These are phyloP conservation scores for Ypsolopha sequella DNA, from an alignment of 2,888 invertebrate genomes.

Conservation along the genomic window DNA sequence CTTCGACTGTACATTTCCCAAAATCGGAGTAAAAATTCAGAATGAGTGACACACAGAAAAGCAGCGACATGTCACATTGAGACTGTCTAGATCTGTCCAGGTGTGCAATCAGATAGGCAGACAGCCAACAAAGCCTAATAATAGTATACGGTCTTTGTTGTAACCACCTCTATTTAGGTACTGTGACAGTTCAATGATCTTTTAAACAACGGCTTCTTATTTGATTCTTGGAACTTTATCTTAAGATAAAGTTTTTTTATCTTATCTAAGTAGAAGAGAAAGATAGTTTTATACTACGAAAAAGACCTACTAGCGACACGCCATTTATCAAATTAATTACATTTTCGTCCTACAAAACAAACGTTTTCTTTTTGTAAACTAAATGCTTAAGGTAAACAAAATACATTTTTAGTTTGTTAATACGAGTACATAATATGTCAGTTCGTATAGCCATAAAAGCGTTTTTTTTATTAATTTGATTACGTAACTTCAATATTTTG, in stretches of 20 bases:
- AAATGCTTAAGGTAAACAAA: too few relatives aligned
- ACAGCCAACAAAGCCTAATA: conserved; percentile 29
- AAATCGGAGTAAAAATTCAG: conserved; percentile 8
- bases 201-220: conserved; percentile 13
- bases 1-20: neutral
- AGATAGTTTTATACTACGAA: too few relatives aligned
- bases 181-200: conserved; percentile 19
- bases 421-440: too few relatives aligned
- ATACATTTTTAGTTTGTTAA: too few relatives aligned
- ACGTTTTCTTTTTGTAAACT: too few relatives aligned
- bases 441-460: too few relatives aligned
- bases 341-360: too few relatives aligned
- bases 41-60: conserved; percentile 5
- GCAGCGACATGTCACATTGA: neutral
- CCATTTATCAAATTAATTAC: too few relatives aligned
- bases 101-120: conserved; percentile 46
- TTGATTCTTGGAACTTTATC: neutral
- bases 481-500: too few relatives aligned
- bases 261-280: too few relatives aligned
- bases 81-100: conserved; percentile 36
- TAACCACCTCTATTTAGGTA: conserved; percentile 11
- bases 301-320: too few relatives aligned
- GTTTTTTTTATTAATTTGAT: too few relatives aligned
- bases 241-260: neutral
- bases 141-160: conserved; percentile 28